phyloP scores from a whole-genome alignment of 2,113 vertebrate genomes.

The human region GRCh38 chr20:52308001-52308500 shows the following conservation, averaged over 20 bases:
- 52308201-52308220: neutral
- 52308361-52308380: too few species aligned
- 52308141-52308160: neutral
- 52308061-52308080: rapidly evolving
- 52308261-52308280: too few species aligned
- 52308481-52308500: neutral
- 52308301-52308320: neutral
- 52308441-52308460: neutral
- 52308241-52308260: rapidly evolving
- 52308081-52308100: neutral
- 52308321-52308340: neutral
- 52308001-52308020: rapidly evolving
- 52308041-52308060: rapidly evolving
- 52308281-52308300: neutral
- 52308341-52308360: neutral
- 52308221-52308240: neutral
- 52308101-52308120: neutral
- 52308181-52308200: neutral
- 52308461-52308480: neutral
- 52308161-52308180: neutral
- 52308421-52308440: too few species aligned
- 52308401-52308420: neutral
- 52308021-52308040: rapidly evolving
- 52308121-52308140: neutral
- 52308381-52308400: neutral